Percentiles rank a stretch among this genome's conserved stretches.
Evolutionary conservation across 1,140 invertebrate genomes (phyloP).

Genomic region (Macrocentrus cingulum): DNA sequence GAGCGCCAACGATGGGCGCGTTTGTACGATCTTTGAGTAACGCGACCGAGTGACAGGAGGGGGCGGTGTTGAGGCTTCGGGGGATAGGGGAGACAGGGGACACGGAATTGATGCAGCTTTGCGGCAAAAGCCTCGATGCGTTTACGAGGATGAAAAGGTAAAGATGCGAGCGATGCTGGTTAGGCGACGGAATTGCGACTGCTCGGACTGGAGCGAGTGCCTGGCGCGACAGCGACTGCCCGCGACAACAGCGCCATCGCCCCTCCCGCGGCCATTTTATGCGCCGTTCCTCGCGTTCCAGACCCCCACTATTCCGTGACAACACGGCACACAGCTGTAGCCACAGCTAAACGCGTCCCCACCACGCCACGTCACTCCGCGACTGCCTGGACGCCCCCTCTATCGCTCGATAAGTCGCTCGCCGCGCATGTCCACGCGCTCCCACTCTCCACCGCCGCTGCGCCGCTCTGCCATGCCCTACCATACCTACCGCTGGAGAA

Average conservation of each 20-base stretch:
- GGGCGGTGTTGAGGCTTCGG: conserved; percentile 22
- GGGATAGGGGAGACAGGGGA: conserved; percentile 23
- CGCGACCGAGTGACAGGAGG: conserved; percentile 17
- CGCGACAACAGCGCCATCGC: conserved; percentile 45
- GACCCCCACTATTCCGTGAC: conserved; percentile 13
- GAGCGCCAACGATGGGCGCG: conserved; percentile 25
- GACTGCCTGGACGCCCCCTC: conserved; percentile 37
- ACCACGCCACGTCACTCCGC: conserved; percentile 5
- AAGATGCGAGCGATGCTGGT: conserved; percentile 54
- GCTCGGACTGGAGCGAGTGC: conserved; percentile 50
- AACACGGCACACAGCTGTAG: too few relatives aligned
- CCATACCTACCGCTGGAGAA: conserved; percentile 37
- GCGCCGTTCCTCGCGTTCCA: not conserved
- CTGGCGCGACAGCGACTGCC: conserved; percentile 50
- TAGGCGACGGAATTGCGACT: conserved; percentile 58
- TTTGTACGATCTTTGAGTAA: conserved; percentile 28
- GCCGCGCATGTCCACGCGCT: conserved; percentile 38
- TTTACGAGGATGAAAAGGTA: conserved; percentile 49
- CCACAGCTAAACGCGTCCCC: conserved; percentile 6
- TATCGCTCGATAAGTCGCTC: conserved; percentile 39
- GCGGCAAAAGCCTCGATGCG: conserved; percentile 49
- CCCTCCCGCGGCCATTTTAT: conserved; percentile 23
- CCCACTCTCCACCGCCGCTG: conserved; percentile 14
- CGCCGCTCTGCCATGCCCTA: conserved; percentile 17
- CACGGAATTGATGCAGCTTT: conserved; percentile 45